Evolutionary conservation across 2,888 invertebrate genomes (phyloP).

Genomic region (Hydrotaea cyrtoneurina): DNA sequence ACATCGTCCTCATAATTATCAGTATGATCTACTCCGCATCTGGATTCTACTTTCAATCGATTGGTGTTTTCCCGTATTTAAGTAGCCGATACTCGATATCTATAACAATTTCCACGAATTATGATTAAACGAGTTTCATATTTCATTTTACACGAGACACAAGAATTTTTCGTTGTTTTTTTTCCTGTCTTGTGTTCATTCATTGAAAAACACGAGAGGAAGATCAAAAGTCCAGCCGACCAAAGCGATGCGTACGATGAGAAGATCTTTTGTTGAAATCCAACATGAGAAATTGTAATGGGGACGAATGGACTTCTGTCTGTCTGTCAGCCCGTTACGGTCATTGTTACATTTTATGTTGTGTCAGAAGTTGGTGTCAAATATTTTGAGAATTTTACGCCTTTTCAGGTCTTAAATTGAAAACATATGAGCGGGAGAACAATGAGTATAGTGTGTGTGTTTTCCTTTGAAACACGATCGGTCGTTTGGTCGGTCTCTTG

Average conservation of each 20-base stretch:
- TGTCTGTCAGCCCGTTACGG: constrained; percentile 63
- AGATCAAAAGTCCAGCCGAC: constrained; percentile 47
- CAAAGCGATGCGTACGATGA: constrained; percentile 19
- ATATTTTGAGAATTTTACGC: constrained; percentile 73
- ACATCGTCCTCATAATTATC: not conserved
- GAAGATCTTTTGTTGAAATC: constrained; percentile 25
- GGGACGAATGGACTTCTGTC: constrained; percentile 45
- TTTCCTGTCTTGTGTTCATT: not conserved
- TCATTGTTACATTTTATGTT: constrained; percentile 52
- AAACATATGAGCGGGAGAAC: constrained; percentile 45
- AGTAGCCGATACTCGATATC: constrained; percentile 11
- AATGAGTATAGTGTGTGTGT: not conserved
- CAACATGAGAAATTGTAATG: not conserved
- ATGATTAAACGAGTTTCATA: constrained; percentile 61
- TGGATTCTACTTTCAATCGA: not conserved
- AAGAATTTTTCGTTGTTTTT: too few relatives aligned
- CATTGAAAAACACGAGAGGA: constrained; percentile 3
- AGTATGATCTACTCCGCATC: not conserved
- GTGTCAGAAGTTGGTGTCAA: constrained; percentile 71
- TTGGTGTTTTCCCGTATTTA: not conserved
- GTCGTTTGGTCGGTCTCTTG: not conserved
- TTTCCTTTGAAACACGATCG: constrained; percentile 55
- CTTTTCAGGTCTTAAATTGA: constrained; percentile 60
- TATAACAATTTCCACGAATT: constrained; percentile 55
- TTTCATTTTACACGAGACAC: constrained; percentile 60